Conservation (phyloP, 2,113 vertebrate genomes). For the Chiloscyllium plagiosum region DNA sequence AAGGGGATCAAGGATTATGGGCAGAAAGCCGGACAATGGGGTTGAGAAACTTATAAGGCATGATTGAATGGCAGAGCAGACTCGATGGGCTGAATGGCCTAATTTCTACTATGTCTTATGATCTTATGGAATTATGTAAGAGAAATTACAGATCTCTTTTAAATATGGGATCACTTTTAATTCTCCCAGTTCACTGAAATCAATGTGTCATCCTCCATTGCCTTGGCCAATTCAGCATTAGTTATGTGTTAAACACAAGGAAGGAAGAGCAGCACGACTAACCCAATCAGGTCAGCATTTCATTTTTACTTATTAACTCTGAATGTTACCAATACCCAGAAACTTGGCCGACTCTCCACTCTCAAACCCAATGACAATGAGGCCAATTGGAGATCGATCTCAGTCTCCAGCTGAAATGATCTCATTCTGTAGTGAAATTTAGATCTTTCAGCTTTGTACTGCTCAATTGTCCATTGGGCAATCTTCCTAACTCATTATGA, state of each 20-base stretch:
- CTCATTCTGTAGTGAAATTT: background rate
- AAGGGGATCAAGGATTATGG: too few relatives aligned
- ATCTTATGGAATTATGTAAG: background rate
- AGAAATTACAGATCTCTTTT: background rate
- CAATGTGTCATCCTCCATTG: background rate
- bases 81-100: too few relatives aligned
- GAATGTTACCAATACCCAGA: background rate
- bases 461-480: background rate
- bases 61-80: too few relatives aligned
- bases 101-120: too few relatives aligned
- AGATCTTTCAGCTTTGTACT: background rate
- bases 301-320: background rate
- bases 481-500: background rate
- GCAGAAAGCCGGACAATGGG: too few relatives aligned
- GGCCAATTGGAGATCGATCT: background rate
- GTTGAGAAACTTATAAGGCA: too few relatives aligned
- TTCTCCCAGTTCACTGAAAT: background rate
- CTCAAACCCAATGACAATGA: background rate
- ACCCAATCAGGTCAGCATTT: background rate
- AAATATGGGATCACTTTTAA: background rate
- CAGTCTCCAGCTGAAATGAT: background rate
- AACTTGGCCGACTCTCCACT: background rate
- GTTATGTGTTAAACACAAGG: background rate
- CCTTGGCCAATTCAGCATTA: background rate
- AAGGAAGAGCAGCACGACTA: background rate